Evolutionary conservation across 1,140 invertebrate species (phyloP), one percentile per base, ranked within the genome.

Genomic region (Drepana arcuata): DNA sequence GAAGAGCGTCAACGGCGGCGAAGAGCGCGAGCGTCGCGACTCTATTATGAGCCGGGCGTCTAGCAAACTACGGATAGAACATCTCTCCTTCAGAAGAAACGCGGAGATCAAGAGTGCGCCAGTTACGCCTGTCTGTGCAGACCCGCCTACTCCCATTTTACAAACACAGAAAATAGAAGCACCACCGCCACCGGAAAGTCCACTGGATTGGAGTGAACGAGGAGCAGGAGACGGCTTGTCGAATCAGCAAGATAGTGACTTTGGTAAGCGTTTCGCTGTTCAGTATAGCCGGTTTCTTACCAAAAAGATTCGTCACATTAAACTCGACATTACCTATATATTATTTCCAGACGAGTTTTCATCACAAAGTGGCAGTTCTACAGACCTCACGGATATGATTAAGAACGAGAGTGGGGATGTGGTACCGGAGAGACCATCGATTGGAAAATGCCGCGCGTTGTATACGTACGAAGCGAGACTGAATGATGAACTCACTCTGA

Each of bases 381-480:
- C 88, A 29, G 88, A 89, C 39, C 58, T 71, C 32, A 64, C 60
- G 16, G 71, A 79, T 13, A 54, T 71, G 7, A 58, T 56, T 16
- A 72, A 73, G n/a, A 84, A 84, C 21, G 83, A 83, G 11, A 82
- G 78, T 29, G 81, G 63, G 27, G 72, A 82, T 27, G 48, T 37
- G 1, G 33, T 50, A 0, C 33, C 45, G 1, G 62, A 52, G 11
- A 53, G 61, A 14, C 46, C 68, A 18, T 74, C 70, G 35, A 85
- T 81, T 33, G 84, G 91, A 12, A 88, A 89, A 44, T 97, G 95
- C 68, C 89, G 89, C 50, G 95, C 93, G 0, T 81, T 97, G 1
- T 97, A 97, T 67, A 89, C 92, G 27, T 97, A 97, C 71, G 88
- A 91, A 43, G 94, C 95, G 6, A 93, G 93, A 63, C 84, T 96